A percentile compares a stretch with the other conserved stretches of the same genome.
phyloP scores from a whole-genome alignment of 2,797 vertebrate genomes.

The Myotis planiceps region DNA sequence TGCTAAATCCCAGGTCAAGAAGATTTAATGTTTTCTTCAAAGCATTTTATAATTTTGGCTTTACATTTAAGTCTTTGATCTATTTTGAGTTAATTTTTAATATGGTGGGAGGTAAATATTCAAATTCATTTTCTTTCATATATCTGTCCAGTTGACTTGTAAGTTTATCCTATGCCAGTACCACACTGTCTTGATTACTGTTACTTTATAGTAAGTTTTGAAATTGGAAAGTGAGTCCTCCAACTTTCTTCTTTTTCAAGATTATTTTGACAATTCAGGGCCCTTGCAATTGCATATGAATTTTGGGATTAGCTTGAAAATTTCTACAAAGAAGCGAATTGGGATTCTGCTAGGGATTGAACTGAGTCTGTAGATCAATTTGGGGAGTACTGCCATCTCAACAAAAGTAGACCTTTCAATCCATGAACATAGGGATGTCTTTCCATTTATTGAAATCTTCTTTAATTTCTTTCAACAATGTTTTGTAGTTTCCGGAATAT shows the following conservation, averaged over 20 bases:
- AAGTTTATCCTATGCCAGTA: neutral
- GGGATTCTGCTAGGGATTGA: neutral
- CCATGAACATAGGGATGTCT: neutral
- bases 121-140: neutral
- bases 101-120: neutral
- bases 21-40: conserved; percentile 15
- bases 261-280: neutral
- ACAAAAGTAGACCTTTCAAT: neutral
- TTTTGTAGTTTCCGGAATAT: neutral
- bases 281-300: neutral
- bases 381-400: neutral
- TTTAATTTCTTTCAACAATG: neutral
- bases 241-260: conserved; percentile 34
- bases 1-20: conserved; percentile 5
- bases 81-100: neutral
- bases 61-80: neutral
- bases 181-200: neutral
- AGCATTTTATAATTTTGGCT: neutral
- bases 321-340: neutral
- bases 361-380: neutral
- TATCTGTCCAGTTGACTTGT: neutral
- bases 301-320: neutral
- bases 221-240: neutral
- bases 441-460: neutral
- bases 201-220: neutral